Evolutionary conservation across 2,113 vertebrate genomes (phyloP).

Genomic region (Corythornis vintsioides): DNA sequence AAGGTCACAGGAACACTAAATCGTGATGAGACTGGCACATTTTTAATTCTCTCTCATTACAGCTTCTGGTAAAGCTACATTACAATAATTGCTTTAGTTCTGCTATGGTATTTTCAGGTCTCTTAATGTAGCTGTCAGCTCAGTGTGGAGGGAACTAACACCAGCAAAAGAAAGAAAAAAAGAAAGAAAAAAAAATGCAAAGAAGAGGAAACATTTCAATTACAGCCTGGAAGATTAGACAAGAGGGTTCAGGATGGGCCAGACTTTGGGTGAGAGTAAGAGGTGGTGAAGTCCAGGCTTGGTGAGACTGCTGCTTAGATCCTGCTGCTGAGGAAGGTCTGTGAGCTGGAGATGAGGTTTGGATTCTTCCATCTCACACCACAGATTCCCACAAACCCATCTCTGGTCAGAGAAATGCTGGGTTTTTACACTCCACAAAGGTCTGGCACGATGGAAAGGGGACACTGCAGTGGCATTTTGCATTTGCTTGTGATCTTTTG

Average conservation of each 20-base stretch:
- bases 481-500: not conserved
- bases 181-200: not conserved
- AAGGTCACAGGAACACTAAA: conserved; percentile 66
- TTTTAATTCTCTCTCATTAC: conserved; percentile 79
- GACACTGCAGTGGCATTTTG: not conserved
- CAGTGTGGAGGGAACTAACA: conserved; percentile 42
- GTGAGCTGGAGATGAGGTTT: not conserved
- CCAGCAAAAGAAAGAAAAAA: conserved; percentile 10
- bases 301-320: not conserved
- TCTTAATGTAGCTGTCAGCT: conserved; percentile 74
- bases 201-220: not conserved
- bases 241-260: not conserved
- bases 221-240: not conserved
- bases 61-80: conserved; percentile 74
- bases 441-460: not conserved
- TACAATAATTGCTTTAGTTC: conserved; percentile 83
- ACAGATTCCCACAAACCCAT: not conserved
- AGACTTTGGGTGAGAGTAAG: not conserved
- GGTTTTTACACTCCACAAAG: not conserved
- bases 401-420: not conserved
- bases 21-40: conserved; percentile 71
- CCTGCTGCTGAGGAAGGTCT: not conserved
- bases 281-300: not conserved
- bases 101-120: conserved; percentile 74
- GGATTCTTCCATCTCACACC: not conserved